These are phyloP conservation scores for Ligdia adustata DNA, from an alignment of 2,888 invertebrate genomes.

Conservation along the genomic window DNA sequence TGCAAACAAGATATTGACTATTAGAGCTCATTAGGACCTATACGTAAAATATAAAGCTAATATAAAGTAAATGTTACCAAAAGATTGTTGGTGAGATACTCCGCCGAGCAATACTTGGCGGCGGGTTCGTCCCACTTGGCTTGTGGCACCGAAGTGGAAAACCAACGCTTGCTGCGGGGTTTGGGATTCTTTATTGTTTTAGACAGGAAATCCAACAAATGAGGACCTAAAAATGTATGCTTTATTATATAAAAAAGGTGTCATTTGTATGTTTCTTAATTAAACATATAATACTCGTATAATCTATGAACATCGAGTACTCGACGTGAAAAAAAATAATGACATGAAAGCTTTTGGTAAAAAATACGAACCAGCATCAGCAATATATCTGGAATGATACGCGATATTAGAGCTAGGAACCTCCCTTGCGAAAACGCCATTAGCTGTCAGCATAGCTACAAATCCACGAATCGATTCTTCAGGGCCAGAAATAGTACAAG, in stretches of 20 bases:
- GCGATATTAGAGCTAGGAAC: constrained; percentile 89
- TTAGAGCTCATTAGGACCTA: constrained; percentile 89
- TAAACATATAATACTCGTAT: no score
- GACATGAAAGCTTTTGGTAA: not conserved
- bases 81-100: constrained; percentile 92
- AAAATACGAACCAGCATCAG: constrained; percentile 69
- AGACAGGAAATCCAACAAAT: constrained; percentile 83
- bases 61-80: no score
- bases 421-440: constrained; percentile 50
- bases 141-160: constrained; percentile 90
- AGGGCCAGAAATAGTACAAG: constrained; percentile 90
- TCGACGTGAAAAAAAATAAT: no score
- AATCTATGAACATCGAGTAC: no score
- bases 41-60: no score
- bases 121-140: constrained; percentile 79
- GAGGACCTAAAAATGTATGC: constrained; percentile 55
- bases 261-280: no score
- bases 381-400: constrained; percentile 92
- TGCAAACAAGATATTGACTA: constrained; percentile 90
- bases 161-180: constrained; percentile 87
- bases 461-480: constrained; percentile 82
- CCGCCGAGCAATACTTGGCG: constrained; percentile 86
- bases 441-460: constrained; percentile 63
- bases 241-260: no score
- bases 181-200: constrained; percentile 85